phyloP scores from a whole-genome alignment of 2,888 invertebrate genomes.

The Dyspetes luteomarginatus region DNA sequence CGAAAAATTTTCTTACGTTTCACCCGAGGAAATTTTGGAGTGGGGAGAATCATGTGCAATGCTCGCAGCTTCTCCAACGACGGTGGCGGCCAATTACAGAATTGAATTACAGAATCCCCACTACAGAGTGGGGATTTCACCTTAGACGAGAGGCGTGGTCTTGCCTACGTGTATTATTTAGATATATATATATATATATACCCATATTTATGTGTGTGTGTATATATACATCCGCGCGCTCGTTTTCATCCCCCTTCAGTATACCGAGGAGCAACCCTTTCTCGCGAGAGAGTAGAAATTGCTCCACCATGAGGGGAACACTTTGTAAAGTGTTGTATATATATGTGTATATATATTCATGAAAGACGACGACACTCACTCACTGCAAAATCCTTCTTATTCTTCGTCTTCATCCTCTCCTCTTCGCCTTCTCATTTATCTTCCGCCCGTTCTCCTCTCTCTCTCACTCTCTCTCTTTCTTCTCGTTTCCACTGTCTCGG shows the following conservation, averaged over 20 bases:
- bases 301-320: conserved; percentile 32
- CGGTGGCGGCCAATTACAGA: conserved; percentile 71
- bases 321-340: conserved; percentile 23
- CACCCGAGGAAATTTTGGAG: conserved; percentile 45
- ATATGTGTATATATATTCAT: conserved; percentile 43
- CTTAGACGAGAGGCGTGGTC: conserved; percentile 83
- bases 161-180: conserved; percentile 67
- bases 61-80: conserved; percentile 62
- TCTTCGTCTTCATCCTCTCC: conserved; percentile 39
- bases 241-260: conserved; percentile 41
- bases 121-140: conserved; percentile 80
- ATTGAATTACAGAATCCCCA: too few relatives aligned
- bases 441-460: conserved; percentile 3
- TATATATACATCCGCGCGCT: conserved; percentile 28
- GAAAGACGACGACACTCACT: conserved; percentile 61
- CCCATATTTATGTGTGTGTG: too few relatives aligned
- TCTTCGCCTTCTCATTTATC: conserved; percentile 54
- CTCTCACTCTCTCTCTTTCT: conserved; percentile 20
- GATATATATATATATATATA: conserved; percentile 7
- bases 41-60: conserved; percentile 46
- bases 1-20: conserved; percentile 66
- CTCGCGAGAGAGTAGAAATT: conserved; percentile 23
- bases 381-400: conserved; percentile 63
- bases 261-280: conserved; percentile 49
- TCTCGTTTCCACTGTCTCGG: conserved; percentile 27